A percentile compares a stretch with the other conserved stretches of the same genome.
Evolutionary conservation across 2,888 invertebrate species (phyloP).

Genomic region (Parnassius orleans): DNA sequence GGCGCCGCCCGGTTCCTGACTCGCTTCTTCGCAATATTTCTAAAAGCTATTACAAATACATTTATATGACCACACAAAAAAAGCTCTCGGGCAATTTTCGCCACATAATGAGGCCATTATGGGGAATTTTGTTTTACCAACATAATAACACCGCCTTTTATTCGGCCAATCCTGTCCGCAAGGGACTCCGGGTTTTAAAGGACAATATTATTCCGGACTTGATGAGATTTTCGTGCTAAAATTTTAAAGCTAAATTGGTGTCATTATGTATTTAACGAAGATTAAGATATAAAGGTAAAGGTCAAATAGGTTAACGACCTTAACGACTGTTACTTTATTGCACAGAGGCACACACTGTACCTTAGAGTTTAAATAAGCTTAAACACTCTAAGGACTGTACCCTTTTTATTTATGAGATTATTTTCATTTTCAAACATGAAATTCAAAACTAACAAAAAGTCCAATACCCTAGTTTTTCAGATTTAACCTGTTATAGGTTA

Average conservation of each 20-base stretch:
- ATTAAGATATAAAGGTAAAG: constrained; percentile 60
- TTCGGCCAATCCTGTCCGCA: constrained; percentile 66
- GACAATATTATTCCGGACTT: constrained; percentile 75
- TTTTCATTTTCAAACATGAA: too few species aligned
- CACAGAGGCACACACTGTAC: background rate
- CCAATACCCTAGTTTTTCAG: too few species aligned
- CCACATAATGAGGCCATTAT: constrained; percentile 81
- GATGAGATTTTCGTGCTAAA: constrained; percentile 80
- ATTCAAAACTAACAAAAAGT: too few species aligned
- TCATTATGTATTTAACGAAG: constrained; percentile 73
- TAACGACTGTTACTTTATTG: constrained; percentile 17
- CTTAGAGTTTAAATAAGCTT: too few species aligned
- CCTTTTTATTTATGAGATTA: too few species aligned
- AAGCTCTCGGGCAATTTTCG: constrained; percentile 79
- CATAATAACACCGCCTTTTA: constrained; percentile 79
- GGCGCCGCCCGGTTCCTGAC: constrained; percentile 70
- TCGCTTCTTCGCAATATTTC: constrained; percentile 78
- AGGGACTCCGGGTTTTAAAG: constrained; percentile 74
- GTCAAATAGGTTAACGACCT: constrained; percentile 56
- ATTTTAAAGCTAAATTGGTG: constrained; percentile 71
- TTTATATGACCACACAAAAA: constrained; percentile 79
- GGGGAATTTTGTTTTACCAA: constrained; percentile 81
- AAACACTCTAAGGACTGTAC: too few species aligned
- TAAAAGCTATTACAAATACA: constrained; percentile 81
- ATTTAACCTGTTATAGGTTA: too few species aligned